Base-by-base conservation (phyloP, 2,888 invertebrate genomes). In the Gastrophysa polygoni region DNA sequence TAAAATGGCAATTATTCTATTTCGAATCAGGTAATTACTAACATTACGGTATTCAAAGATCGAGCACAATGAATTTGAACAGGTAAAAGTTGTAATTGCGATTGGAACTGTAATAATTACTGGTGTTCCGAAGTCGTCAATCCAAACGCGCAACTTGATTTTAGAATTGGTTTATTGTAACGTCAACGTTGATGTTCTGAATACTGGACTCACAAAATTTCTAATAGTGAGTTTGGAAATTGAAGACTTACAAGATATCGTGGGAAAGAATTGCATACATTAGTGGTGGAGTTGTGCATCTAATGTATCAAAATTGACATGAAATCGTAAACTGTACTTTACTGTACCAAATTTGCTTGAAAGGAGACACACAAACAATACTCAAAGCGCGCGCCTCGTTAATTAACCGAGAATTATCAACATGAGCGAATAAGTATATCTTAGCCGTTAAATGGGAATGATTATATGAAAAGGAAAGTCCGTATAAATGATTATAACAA, bases 401-500 rank as follows among this genome's bases (percentile, higher is more conserved):
- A 32, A 32, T 32, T 32, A 32, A 32, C 32, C 32, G 11, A 32
- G 32, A 51, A 51, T 51, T 51, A 51, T 14, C 38, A 43, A 38
- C 43, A 38, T 38, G 32, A 29, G 16, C 50, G 16, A 34, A 51
- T 51, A 52, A 34, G 43, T 38, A 52, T 38, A 20, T 52, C 43
- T n/a, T 10, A 51, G 34, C 51, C 29, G 49, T 52, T 59, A 62
- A 63, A 63, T 56, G 55, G 49, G 49, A 56, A 58, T 51, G 43
- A 55, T 59, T 51, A 56, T 46, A 56, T 32, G 50, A 63, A 63
- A 63, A 59, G 46, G 63, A 63, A 63, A 63, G 63, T 63, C 20
- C 21, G 46, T 21, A 56, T 56, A 56, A 46, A 60, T 47, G 34
- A 55, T 55, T 64, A 54, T 61, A 49, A 57, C 58, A 57, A 64